Conservation (phyloP, 2,113 vertebrate genomes). For the Xiphias gladius region DNA sequence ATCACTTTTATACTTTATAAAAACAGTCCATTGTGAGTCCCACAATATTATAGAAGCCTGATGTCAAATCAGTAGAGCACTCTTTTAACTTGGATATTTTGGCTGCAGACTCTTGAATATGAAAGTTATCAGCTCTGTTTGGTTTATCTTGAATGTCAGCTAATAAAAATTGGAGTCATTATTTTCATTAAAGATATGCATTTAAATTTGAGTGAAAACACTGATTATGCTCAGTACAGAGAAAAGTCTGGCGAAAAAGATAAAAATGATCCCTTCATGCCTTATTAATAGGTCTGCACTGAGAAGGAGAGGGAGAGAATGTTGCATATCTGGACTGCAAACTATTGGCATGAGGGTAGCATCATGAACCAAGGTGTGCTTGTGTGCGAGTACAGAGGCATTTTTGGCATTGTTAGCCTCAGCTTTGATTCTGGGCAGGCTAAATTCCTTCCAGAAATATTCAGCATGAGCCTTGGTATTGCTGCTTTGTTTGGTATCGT, state of each 20-base stretch:
- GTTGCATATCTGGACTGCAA: conserved; percentile 39
- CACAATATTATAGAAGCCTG: no score
- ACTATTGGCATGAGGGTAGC: conserved; percentile 23
- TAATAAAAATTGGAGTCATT: not conserved
- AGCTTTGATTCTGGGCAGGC: conserved; percentile 40
- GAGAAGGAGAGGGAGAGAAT: conserved; percentile 29
- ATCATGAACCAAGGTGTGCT: conserved; percentile 50
- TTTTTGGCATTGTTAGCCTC: conserved; percentile 50
- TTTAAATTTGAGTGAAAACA: not conserved
- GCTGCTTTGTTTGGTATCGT: conserved; percentile 29
- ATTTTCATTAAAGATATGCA: not conserved
- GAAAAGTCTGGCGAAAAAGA: not conserved
- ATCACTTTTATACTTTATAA: no score
- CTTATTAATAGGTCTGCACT: not conserved
- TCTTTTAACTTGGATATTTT: no score
- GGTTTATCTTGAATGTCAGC: not conserved
- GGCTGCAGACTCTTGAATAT: not conserved
- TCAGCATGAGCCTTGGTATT: conserved; percentile 22
- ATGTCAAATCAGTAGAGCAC: not conserved
- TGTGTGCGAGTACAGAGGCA: conserved; percentile 48
- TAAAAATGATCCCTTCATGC: not conserved
- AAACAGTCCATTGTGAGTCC: no score
- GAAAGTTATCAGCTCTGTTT: not conserved
- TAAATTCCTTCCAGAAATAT: conserved; percentile 54
- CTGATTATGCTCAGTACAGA: not conserved